Evolutionary conservation across 2,113 vertebrate species (phyloP), one percentile per base, ranked within the genome.

Genomic region (Podiceps cristatus): DNA sequence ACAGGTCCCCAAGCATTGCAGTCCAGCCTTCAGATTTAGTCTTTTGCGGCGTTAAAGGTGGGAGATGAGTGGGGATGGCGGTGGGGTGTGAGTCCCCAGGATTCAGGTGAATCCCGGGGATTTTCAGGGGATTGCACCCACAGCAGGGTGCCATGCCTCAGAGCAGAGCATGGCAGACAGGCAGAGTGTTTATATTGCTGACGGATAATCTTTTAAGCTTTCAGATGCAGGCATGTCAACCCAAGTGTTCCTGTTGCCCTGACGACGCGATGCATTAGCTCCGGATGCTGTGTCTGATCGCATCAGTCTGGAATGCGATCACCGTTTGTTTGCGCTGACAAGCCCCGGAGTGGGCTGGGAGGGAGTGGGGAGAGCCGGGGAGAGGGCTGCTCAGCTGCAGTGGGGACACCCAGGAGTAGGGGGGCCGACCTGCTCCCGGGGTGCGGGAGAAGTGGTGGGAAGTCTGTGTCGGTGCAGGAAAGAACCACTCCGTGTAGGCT

Each of bases 261-360:
- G 95, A 94, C 4, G 64, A 96, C 66, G 10, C 13, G 84, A 75
- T 94, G 93, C 88, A 15, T 40, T 76, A 22, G 88, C 79, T 93
- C 82, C 20, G 40, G 91, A 81, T 93, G 89, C 71, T 47, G 72
- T 13, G 58, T 45, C 92, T 88, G 94, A 95, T 66, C 49, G 42
- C 95, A 95, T 94, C 89, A 1, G 31, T n/a, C 93, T 86, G 97
- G 91, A 96, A 81, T 66, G 95, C 7, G 25, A 47, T 47, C 96
- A 15, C 84, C 13, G 7, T 20, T 18, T 11, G 72, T 44, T 64
- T 33, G 79, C 35, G 90, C 93, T 56, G 72, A 53, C 49, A 35
- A 67, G 6, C n/a, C 52, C 7, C 5, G 3, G 18, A 35, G 37
- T 47, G 76, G 31, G 18, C 56, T 59, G 74, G 55, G 49, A 40